Evolutionary conservation across 2,113 vertebrate genomes (phyloP).

Genomic region (Rhagologus leucostigma): DNA sequence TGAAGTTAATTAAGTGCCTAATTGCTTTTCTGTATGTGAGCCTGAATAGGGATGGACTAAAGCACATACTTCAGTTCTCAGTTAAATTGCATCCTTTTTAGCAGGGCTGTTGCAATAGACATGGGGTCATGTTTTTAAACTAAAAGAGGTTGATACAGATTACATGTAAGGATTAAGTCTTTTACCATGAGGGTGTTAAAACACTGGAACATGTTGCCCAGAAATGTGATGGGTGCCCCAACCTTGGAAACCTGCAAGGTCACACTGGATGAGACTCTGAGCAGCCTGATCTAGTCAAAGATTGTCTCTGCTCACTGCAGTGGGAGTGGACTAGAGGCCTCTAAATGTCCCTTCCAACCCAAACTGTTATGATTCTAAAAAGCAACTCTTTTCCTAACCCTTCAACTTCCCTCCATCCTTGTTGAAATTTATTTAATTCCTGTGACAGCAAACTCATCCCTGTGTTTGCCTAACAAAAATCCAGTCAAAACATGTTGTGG

Average conservation of each 20-base stretch:
- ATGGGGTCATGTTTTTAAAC: background rate
- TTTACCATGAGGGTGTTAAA: background rate
- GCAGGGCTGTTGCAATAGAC: background rate
- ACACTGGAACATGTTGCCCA: background rate
- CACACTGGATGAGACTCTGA: background rate
- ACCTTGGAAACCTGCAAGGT: background rate
- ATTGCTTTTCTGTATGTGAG: conserved; percentile 58
- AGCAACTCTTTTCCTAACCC: background rate
- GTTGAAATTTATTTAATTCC: background rate
- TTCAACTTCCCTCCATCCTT: background rate
- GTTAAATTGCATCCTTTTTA: background rate
- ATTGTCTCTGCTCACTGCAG: background rate
- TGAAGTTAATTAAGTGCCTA: conserved; percentile 65
- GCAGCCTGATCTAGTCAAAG: background rate
- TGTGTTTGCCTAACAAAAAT: background rate
- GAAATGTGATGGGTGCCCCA: background rate
- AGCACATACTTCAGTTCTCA: background rate
- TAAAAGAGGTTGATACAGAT: background rate
- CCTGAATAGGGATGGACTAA: conserved; percentile 43
- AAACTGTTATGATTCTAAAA: background rate
- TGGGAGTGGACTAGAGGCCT: background rate
- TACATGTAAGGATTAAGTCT: background rate
- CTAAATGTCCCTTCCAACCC: background rate
- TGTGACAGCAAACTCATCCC: background rate
- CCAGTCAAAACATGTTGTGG: background rate